Evolutionary conservation across 2,113 vertebrate species (phyloP), one percentile per base, ranked within the genome.

Genomic region (Ictalurus punctatus): DNA sequence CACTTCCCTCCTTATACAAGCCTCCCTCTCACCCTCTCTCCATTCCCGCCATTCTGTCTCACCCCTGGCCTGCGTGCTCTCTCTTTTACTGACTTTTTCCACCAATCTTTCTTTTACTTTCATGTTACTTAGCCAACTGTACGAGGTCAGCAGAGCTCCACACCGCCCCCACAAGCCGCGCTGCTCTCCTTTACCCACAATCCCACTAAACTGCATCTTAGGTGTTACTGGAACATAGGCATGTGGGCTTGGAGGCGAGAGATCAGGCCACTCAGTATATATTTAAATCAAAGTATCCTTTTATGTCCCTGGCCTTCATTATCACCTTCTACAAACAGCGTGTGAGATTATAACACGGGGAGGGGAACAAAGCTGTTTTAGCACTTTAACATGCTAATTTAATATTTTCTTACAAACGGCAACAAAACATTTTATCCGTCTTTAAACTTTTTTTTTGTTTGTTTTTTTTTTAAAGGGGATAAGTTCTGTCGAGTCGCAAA

Each of bases 141-240:
- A 83, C 34, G 2, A 65, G 82, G 61, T 65, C 59, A 65, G 82
- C 34, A 84, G 81, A 10, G 30, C 30, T 83, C 5, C 23, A 44
- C 30, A n/a, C 78, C 5, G 34, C 59, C 44, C 63, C 27, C 86
- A 87, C 86, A 82, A 48, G n/a, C 59, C 79, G 23, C 19, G 34
- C 48, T n/a, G 65, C 79, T 73, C 34, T 58, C 6, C 48, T 73
- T 87, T 67, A 69, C 61, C 76, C 86, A 81, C 74, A 87, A 82
- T 37, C 76, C 61, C 44, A 65, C 61, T 83, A 21, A 56, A 54
- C 21, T 58, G n/a, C 21, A 56, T 12, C 52, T 69, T 48, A 82
- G 63, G 87, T 73, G 30, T 44, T 37, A 56, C 59, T 37, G 48
- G 54, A 79, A 63, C 61, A 71, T 7, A n/a, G 30, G 23, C 12